Percentiles rank a stretch among this genome's conserved stretches.
These are phyloP conservation scores for Sebastiscus tertius DNA, from an alignment of 2,797 vertebrate genomes.

Conservation along the genomic window DNA sequence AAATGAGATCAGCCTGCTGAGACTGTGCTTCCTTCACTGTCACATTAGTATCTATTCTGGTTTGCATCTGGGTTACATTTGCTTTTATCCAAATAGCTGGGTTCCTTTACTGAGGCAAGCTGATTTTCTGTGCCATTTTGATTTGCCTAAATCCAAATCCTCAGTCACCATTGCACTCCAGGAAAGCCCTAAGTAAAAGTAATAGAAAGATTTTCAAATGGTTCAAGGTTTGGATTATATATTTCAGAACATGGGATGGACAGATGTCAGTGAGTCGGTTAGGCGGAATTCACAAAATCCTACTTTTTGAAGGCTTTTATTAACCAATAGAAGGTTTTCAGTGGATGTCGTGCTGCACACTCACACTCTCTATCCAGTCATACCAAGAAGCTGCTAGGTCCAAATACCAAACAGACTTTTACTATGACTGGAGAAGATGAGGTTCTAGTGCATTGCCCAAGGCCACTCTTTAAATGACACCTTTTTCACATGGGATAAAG, in stretches of 20 bases:
- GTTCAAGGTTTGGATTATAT: conserved; percentile 32
- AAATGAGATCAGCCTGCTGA: background rate
- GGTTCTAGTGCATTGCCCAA: conserved; percentile 36
- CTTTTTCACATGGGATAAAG: conserved; percentile 45
- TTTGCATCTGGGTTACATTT: conserved; percentile 19
- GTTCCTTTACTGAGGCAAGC: background rate
- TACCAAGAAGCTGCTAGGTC: conserved; percentile 15
- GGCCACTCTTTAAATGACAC: conserved; percentile 39
- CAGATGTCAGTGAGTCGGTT: conserved; percentile 29
- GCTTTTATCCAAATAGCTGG: conserved; percentile 8
- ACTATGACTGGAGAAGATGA: conserved; percentile 40
- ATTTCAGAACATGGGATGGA: conserved; percentile 16
- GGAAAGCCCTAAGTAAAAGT: conserved; percentile 16
- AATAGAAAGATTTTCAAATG: conserved; percentile 55
- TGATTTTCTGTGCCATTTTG: conserved; percentile 20
- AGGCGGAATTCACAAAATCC: conserved; percentile 23
- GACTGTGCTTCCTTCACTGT: background rate
- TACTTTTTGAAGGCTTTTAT: conserved; percentile 34
- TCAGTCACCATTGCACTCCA: background rate
- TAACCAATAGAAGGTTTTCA: conserved; percentile 16
- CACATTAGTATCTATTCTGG: background rate
- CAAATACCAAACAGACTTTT: conserved; percentile 37
- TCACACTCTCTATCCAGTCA: conserved; percentile 17
- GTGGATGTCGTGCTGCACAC: conserved; percentile 8
- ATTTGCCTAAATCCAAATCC: conserved; percentile 38